phyloP scores from a whole-genome alignment of 2,797 vertebrate species.

The Lagorchestes hirsutus region DNA sequence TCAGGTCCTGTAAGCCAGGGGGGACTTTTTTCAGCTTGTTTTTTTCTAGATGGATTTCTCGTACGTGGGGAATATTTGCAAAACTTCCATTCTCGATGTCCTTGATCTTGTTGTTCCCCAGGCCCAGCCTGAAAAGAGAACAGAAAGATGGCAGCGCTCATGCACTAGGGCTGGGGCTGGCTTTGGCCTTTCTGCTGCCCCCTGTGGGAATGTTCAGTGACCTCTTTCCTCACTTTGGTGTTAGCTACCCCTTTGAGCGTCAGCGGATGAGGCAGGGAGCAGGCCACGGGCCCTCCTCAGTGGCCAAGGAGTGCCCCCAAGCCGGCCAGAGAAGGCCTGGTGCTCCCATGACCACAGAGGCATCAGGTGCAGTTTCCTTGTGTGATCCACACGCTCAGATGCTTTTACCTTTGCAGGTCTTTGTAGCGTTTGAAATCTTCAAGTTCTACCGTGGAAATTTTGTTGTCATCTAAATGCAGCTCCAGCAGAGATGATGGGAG shows the following conservation, averaged over 20 bases:
- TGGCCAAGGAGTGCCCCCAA: neutral
- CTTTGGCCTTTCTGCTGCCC: too few relatives aligned
- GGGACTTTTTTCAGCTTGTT: slow-evolving; percentile 96
- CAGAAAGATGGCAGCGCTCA: slow-evolving; percentile 61
- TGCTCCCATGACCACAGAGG: too few relatives aligned
- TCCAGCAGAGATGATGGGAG: slow-evolving; percentile 93
- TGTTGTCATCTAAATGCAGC: slow-evolving; percentile 96
- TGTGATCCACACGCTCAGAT: neutral
- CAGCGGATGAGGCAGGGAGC: too few relatives aligned
- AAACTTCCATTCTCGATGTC: slow-evolving; percentile 96
- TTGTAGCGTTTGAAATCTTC: slow-evolving; percentile 96
- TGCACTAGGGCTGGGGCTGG: slow-evolving; percentile 23
- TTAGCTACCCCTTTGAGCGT: too few relatives aligned
- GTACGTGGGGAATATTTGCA: slow-evolving; percentile 89
- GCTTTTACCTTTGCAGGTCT: slow-evolving; percentile 93
- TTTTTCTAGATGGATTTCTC: slow-evolving; percentile 95
- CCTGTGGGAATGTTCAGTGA: neutral
- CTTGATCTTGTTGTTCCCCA: slow-evolving; percentile 96
- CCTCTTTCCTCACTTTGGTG: neutral
- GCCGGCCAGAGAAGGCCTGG: neutral
- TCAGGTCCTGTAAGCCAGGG: slow-evolving; percentile 91
- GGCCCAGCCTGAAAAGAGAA: slow-evolving; percentile 90
- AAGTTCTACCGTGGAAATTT: slow-evolving; percentile 93
- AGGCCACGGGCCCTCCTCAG: neutral
- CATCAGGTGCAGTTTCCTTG: too few relatives aligned